These are phyloP conservation scores for Phataginus tricuspis DNA, from an alignment of 2,797 vertebrate species.

Conservation along the genomic window DNA sequence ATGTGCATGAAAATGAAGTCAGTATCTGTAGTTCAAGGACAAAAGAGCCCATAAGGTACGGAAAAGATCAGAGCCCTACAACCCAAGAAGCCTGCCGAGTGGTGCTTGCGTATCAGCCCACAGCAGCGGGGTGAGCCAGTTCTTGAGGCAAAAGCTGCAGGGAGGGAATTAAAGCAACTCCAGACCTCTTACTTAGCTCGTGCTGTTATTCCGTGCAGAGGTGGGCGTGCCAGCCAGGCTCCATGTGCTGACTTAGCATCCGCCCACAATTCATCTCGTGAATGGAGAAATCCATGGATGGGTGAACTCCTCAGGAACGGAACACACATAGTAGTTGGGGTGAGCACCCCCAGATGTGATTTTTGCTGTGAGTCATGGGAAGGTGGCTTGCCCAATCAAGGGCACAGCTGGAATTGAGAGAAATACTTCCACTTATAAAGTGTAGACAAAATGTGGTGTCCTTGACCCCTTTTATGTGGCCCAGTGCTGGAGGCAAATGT, in stretches of 20 bases:
- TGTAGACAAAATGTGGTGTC: not conserved
- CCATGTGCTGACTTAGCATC: conserved; percentile 65
- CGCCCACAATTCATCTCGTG: conserved; percentile 40
- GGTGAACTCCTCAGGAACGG: conserved; percentile 29
- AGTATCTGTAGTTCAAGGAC: conserved; percentile 69
- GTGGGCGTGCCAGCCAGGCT: not conserved
- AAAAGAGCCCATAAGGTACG: conserved; percentile 62
- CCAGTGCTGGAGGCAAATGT: not conserved
- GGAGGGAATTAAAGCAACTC: conserved; percentile 62
- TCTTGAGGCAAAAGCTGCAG: conserved; percentile 66
- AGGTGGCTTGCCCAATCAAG: not conserved
- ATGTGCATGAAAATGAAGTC: conserved; percentile 52
- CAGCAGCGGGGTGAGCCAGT: conserved; percentile 59
- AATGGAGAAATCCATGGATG: conserved; percentile 61
- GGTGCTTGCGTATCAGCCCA: conserved; percentile 59
- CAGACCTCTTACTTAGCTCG: conserved; percentile 74
- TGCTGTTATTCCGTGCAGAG: conserved; percentile 60
- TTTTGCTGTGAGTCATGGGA: conserved; percentile 29
- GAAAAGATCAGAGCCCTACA: conserved; percentile 63
- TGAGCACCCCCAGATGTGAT: not conserved
- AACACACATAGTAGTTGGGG: not conserved
- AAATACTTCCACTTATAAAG: not conserved
- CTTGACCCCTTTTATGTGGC: not conserved
- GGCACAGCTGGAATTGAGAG: not conserved
- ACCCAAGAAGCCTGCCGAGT: conserved; percentile 29